Base-by-base conservation (phyloP, 2,113 vertebrate species). In the Grallaria varia region DNA sequence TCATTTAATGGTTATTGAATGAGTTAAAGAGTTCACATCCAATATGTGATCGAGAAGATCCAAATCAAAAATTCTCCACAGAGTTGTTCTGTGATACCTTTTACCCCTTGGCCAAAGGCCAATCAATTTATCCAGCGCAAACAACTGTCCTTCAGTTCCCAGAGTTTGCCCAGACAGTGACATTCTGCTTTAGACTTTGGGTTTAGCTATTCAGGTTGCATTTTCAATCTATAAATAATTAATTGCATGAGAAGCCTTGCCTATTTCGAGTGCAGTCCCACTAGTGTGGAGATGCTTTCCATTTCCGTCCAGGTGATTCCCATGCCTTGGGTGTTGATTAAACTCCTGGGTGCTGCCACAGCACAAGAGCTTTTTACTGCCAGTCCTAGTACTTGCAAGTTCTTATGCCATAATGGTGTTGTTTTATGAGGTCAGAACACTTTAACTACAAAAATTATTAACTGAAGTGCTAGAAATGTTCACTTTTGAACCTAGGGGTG, bases 281-380 rank as follows among this genome's bases (percentile, higher is more conserved):
- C 50, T 35, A 10, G 8, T 1, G 0, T 31, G 39, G 40, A 37
- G 33, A 18, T 50, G 39, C n/a, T 81, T 84, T 64, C 39, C 16
- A 11, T 58, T 85, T 52, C 75, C 62, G 5, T 52, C n/a, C 74
- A 64, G 22, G 19, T 55, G 28, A 55, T 63, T 87, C 59, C 8
- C 1, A 1, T 49, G 44, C 0, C 0, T 40, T 52, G 40, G 10
- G 2, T 52, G 15, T 89, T 72, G 58, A 21, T 47, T 71, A 31
- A 59, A 33, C 35, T 75, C n/a, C 49, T 35, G 52, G n/a, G 31
- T 21, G 4, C 16, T 68, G 37, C 12, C 59, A 50, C 14, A 13
- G 25, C 7, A 4, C 40, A 53, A 72, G 37, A 62, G 52, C 13
- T 60, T 84, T 62, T 76, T 44, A 11, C 37, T 76, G 8, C 16